A percentile compares a stretch with the other conserved stretches of the same genome.
Evolutionary conservation across 2,888 invertebrate genomes (phyloP).

Genomic region (Caenorhabditis parvicauda): DNA sequence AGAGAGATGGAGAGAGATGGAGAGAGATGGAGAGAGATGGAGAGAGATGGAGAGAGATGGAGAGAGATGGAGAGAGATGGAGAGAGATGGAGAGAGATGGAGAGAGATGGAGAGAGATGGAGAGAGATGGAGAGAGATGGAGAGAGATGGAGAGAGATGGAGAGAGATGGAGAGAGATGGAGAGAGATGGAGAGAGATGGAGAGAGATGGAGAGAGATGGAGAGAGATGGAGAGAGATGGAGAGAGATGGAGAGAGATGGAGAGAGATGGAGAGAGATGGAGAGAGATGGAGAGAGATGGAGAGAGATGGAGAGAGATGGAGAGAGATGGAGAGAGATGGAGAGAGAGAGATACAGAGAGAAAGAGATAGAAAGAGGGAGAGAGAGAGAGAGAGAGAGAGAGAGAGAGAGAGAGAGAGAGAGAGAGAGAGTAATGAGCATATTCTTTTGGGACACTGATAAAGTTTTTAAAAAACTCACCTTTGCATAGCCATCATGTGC

Average conservation of each 20-base stretch:
- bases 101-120: constrained; percentile 1
- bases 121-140: neutral
- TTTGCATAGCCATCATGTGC: constrained; percentile 52
- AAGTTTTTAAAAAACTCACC: too few relatives aligned
- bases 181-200: neutral
- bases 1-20: constrained; percentile 10
- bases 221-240: neutral
- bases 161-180: neutral
- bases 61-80: constrained; percentile 8
- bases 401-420: too few relatives aligned
- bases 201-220: neutral
- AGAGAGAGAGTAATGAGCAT: too few relatives aligned
- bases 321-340: too few relatives aligned
- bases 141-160: constrained; percentile 2
- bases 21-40: constrained; percentile 1
- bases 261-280: constrained; percentile 1
- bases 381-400: too few relatives aligned
- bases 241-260: constrained; percentile 2
- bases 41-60: constrained; percentile 3
- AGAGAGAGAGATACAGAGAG: too few relatives aligned
- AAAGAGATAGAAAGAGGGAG: too few relatives aligned
- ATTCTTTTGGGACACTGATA: too few relatives aligned
- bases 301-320: neutral
- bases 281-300: neutral
- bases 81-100: neutral